Percentiles rank a stretch among this genome's conserved stretches.
These are phyloP conservation scores for Athene noctua DNA, from an alignment of 2,113 vertebrate species.

Conservation along the genomic window DNA sequence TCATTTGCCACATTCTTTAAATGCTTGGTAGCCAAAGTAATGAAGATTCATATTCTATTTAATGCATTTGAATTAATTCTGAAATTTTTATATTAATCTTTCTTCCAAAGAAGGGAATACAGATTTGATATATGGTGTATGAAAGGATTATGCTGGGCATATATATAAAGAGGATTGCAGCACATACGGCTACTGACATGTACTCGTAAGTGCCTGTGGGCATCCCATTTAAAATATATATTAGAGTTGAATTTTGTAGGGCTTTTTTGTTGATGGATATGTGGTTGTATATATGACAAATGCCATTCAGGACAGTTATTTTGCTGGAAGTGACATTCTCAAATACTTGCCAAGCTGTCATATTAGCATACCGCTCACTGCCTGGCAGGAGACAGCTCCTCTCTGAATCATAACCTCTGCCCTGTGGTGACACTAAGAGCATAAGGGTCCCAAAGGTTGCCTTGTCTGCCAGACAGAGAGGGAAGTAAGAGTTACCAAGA, in stretches of 20 bases:
- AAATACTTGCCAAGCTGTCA: conserved; percentile 18
- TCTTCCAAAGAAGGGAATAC: not conserved
- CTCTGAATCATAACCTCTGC: not conserved
- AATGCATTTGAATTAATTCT: not conserved
- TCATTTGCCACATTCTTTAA: conserved; percentile 25
- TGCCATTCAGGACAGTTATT: not conserved
- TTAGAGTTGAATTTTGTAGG: not conserved
- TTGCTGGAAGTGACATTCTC: conserved; percentile 17
- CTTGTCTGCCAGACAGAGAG: not conserved
- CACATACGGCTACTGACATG: conserved; percentile 6
- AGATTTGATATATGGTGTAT: not conserved
- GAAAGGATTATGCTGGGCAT: not conserved
- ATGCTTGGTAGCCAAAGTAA: not conserved
- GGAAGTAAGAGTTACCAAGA: not conserved
- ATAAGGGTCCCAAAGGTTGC: not conserved
- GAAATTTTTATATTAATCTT: conserved; percentile 21
- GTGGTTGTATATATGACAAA: not conserved
- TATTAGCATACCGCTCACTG: not conserved
- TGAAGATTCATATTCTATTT: not conserved
- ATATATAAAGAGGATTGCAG: not conserved
- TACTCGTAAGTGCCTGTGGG: not conserved
- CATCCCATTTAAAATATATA: conserved; percentile 16
- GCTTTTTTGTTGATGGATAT: not conserved
- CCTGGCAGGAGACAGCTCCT: not conserved
- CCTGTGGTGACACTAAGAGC: not conserved